These are phyloP conservation scores for Darevskia mixta DNA, from an alignment of 2,797 vertebrate species.

Conservation along the genomic window DNA sequence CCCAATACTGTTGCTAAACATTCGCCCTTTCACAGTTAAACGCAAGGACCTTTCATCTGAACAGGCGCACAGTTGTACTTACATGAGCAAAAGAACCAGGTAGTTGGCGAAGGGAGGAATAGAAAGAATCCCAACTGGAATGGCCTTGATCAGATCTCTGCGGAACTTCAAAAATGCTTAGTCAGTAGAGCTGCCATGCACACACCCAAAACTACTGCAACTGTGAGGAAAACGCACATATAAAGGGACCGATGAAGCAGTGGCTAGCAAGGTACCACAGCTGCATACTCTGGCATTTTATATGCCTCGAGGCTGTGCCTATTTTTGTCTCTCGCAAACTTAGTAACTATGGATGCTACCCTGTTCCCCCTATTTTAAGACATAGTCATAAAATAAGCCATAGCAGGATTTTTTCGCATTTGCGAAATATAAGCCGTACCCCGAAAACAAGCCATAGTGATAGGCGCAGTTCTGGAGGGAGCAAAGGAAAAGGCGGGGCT, in stretches of 20 bases:
- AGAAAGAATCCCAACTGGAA: constrained; percentile 88
- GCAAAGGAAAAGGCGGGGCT: no score
- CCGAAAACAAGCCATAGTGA: no score
- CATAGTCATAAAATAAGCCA: no score
- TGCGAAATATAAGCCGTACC: no score
- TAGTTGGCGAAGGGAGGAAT: constrained; percentile 96
- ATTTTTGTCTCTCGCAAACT: neutral
- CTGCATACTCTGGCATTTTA: no score
- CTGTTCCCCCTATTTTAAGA: no score
- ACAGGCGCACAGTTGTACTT: constrained; percentile 75
- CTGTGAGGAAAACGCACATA: neutral
- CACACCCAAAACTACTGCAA: neutral
- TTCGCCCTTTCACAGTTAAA: neutral
- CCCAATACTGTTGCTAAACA: accelerated
- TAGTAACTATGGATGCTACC: no score
- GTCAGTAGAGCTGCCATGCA: neutral
- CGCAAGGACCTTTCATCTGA: neutral
- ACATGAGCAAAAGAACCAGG: constrained; percentile 93
- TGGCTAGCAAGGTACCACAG: neutral
- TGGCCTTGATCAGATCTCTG: constrained; percentile 87
- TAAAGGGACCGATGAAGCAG: neutral
- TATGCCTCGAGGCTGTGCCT: neutral
- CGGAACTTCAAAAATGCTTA: constrained; percentile 83
- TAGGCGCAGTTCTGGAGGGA: no score
- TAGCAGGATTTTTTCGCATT: no score